Conservation (phyloP, 2,797 vertebrate species). For the Danio aesculapii region DNA sequence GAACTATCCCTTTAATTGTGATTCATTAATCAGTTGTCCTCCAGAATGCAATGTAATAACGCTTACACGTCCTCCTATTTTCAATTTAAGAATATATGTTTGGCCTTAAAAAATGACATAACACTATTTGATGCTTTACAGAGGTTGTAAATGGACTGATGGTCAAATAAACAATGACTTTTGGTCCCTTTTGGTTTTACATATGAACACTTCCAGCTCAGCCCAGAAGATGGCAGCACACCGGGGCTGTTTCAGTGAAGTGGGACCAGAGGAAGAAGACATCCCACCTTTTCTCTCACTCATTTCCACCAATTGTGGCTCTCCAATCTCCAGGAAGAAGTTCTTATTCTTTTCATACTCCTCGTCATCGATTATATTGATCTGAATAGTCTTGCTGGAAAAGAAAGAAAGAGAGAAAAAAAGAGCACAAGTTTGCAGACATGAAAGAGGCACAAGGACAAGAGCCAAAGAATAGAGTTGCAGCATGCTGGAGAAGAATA, state of each 20-base stretch:
- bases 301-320: constrained; percentile 95
- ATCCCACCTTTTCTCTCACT: constrained; percentile 98
- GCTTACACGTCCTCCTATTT: not conserved
- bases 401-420: constrained; percentile 68
- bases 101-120: not conserved
- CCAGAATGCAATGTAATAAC: not conserved
- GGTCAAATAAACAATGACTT: not conserved
- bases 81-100: not conserved
- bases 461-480: constrained; percentile 5
- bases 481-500: constrained; percentile 21
- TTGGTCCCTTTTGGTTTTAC: not conserved
- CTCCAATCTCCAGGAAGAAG: constrained; percentile 95
- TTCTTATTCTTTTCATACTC: constrained; percentile 99
- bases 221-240: constrained; percentile 27
- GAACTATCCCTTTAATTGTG: not conserved
- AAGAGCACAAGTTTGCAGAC: constrained; percentile 37
- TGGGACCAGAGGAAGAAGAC: constrained; percentile 63
- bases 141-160: not conserved
- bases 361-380: constrained; percentile 98
- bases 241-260: constrained; percentile 60
- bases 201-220: constrained; percentile 5
- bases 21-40: not conserved
- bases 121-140: not conserved
- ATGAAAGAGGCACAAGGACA: constrained; percentile 47
- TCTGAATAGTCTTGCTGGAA: constrained; percentile 94